These are phyloP conservation scores for Hormaphis cornu DNA, from an alignment of 1,140 invertebrate genomes.

Conservation along the genomic window DNA sequence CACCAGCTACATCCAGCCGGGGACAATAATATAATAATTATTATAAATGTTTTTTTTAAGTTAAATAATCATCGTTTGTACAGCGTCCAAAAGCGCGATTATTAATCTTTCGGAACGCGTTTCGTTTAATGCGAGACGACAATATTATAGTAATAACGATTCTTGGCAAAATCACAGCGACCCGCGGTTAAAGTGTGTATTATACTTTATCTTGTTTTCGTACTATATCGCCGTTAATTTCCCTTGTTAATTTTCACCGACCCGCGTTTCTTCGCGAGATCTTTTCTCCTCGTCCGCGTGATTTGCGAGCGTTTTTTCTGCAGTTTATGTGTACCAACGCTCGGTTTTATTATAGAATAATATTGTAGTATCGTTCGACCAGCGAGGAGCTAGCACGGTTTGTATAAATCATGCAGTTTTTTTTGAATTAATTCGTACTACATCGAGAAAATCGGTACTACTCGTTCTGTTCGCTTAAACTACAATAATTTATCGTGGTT, in stretches of 20 bases:
- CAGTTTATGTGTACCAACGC: conserved; percentile 10
- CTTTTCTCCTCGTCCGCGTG: not conserved
- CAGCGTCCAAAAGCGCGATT: not conserved
- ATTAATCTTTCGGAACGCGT: not conserved
- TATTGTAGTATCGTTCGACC: not conserved
- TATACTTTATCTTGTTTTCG: too few species aligned
- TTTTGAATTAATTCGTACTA: too few species aligned
- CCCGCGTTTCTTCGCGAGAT: too few species aligned
- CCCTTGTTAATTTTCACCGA: conserved; percentile 8
- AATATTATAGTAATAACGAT: too few species aligned
- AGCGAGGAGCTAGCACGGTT: not conserved
- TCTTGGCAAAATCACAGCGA: conserved; percentile 3
- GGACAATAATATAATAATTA: not conserved
- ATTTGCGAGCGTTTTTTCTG: not conserved
- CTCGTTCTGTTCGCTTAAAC: too few species aligned
- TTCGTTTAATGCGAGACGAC: too few species aligned
- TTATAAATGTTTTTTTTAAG: not conserved
- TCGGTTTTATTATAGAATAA: too few species aligned
- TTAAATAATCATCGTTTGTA: not conserved
- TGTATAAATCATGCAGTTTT: too few species aligned
- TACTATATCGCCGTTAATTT: not conserved
- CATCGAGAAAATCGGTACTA: too few species aligned
- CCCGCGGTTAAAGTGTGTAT: conserved; percentile 1
- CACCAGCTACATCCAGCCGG: too few species aligned
- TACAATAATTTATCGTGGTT: not conserved